phyloP scores from a whole-genome alignment of 2,797 vertebrate genomes.

The Molossus alvarezi region DNA sequence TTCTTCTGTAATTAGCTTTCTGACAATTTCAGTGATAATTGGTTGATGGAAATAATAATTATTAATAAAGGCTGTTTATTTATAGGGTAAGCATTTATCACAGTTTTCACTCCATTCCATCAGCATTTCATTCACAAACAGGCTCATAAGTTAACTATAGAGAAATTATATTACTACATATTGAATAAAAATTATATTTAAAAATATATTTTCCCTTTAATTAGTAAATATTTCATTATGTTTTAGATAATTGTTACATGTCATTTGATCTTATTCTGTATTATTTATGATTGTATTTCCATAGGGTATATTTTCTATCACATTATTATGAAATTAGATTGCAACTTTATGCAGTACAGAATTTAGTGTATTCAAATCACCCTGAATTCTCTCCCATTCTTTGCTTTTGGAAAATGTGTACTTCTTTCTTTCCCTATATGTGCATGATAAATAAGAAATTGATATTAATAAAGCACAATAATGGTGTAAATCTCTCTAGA shows the following conservation, averaged over 20 bases:
- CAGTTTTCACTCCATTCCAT: conserved; percentile 80
- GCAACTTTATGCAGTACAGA: conserved; percentile 86
- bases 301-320: conserved; percentile 91
- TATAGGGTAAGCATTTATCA: conserved; percentile 77
- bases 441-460: conserved; percentile 79
- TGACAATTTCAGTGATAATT: conserved; percentile 69
- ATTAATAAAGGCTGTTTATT: conserved; percentile 80
- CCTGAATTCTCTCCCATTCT: conserved; percentile 71
- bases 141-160: conserved; percentile 88
- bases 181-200: conserved; percentile 89
- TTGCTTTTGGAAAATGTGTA: conserved; percentile 88
- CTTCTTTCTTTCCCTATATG: conserved; percentile 81
- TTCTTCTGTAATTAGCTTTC: conserved; percentile 79
- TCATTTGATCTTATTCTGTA: conserved; percentile 81
- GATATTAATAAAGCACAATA: conserved; percentile 82
- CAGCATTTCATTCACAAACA: conserved; percentile 88
- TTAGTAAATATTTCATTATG: conserved; percentile 91
- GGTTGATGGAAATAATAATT: conserved; percentile 77
- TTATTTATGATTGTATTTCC: conserved; percentile 89
- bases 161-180: conserved; percentile 90
- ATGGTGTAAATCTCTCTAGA: conserved; percentile 71
- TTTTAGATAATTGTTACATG: conserved; percentile 80
- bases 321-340: conserved; percentile 89
- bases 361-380: conserved; percentile 89
- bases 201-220: conserved; percentile 89